These are phyloP conservation scores for Syrrhaptes paradoxus DNA, from an alignment of 2,113 vertebrate species.

Conservation along the genomic window DNA sequence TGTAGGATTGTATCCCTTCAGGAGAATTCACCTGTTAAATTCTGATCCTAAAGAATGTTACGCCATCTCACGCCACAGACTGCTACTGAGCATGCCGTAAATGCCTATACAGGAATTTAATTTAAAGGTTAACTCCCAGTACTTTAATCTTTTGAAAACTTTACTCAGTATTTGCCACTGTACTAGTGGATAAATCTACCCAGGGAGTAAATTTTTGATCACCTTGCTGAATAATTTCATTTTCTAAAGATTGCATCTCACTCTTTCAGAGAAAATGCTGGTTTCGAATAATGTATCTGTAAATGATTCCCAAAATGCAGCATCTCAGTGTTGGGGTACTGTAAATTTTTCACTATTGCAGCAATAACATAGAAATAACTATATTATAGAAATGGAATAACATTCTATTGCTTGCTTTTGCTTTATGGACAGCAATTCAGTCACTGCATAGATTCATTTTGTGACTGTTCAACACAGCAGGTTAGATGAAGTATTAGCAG, in stretches of 20 bases:
- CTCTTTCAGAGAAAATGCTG: background rate
- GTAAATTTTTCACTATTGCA: background rate
- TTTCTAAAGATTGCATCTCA: background rate
- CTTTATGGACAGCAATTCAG: conserved; percentile 36
- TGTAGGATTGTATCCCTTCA: background rate
- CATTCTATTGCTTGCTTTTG: conserved; percentile 3
- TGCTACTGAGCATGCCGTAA: background rate
- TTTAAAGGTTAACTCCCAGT: background rate
- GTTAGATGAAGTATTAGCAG: background rate
- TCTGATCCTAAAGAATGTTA: background rate
- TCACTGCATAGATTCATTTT: conserved; percentile 16
- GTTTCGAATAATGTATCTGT: background rate
- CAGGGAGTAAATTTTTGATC: background rate
- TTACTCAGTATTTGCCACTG: background rate
- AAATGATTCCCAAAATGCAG: conserved; percentile 8
- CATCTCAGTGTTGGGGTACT: background rate
- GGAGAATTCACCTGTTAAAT: background rate
- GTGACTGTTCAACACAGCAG: conserved; percentile 34
- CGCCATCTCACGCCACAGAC: background rate
- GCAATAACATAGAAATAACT: conserved; percentile 25
- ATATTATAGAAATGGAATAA: background rate
- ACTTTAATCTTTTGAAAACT: background rate
- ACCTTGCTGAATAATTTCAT: background rate
- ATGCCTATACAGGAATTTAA: background rate
- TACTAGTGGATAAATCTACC: background rate